phyloP scores from a whole-genome alignment of 2,888 invertebrate species.

The Tetragonisca angustula region DNA sequence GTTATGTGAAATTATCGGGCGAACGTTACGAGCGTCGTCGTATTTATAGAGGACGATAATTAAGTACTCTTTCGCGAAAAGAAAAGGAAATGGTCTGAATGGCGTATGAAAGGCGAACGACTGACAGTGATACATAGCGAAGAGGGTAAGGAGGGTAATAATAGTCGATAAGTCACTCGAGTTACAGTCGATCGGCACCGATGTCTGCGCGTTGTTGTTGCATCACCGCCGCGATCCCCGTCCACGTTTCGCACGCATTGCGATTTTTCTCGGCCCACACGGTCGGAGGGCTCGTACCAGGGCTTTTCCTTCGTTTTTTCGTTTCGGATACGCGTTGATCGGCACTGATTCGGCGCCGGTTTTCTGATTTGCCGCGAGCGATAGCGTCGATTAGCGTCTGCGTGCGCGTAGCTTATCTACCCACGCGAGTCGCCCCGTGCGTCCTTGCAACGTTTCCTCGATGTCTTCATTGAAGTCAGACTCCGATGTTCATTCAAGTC shows the following conservation, averaged over 20 bases:
- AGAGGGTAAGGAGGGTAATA: conserved; percentile 62
- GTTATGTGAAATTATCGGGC: conserved; percentile 60
- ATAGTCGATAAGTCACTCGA: conserved; percentile 64
- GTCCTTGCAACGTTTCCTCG: conserved; percentile 10
- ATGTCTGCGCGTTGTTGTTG: conserved; percentile 49
- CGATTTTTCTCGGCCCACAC: conserved; percentile 54
- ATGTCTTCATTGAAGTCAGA: not conserved
- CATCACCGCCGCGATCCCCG: conserved; percentile 48
- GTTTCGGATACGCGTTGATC: not conserved
- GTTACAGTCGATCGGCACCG: conserved; percentile 44
- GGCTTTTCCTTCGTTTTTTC: conserved; percentile 5
- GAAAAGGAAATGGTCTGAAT: conserved; percentile 60
- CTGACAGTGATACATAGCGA: conserved; percentile 66
- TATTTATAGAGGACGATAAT: conserved; percentile 69
- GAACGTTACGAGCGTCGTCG: conserved; percentile 32
- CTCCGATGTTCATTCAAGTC: not conserved
- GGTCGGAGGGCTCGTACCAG: not conserved
- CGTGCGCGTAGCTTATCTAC: conserved; percentile 28
- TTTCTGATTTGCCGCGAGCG: conserved; percentile 45
- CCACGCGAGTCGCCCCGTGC: conserved; percentile 28
- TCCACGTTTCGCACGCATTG: conserved; percentile 59
- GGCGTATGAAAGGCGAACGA: conserved; percentile 61
- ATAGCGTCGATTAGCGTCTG: conserved; percentile 45
- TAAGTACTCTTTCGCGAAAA: conserved; percentile 51
- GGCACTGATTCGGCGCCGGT: conserved; percentile 25